Percentiles rank a stretch among this genome's conserved stretches.
Conservation (phyloP, 2,888 invertebrate species). For the Ischnura elegans region DNA sequence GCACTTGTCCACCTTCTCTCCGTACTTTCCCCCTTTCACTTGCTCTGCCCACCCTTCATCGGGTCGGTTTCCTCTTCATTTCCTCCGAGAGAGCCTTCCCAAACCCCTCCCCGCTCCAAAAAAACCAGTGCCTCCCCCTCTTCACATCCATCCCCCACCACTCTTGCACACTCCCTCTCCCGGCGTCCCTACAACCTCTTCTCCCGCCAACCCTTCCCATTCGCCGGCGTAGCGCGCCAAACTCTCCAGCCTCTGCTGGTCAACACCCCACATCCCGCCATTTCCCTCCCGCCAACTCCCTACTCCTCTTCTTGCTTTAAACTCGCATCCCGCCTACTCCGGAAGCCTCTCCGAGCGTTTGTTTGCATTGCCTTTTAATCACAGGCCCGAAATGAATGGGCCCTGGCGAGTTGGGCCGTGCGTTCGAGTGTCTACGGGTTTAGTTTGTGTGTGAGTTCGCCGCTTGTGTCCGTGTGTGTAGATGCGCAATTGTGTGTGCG, state of each 20-base stretch:
- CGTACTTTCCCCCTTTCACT: background rate
- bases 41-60: slow-evolving; percentile 6
- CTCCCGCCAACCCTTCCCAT: background rate
- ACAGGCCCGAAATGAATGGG: slow-evolving; percentile 59
- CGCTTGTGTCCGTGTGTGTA: background rate
- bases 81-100: too few species aligned
- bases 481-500: background rate
- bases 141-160: background rate
- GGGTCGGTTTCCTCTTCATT: background rate
- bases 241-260: background rate
- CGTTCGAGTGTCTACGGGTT: slow-evolving; percentile 8
- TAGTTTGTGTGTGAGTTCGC: background rate
- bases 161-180: too few species aligned
- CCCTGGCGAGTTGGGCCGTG: background rate
- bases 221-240: background rate
- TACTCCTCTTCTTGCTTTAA: background rate
- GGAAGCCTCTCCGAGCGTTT: background rate
- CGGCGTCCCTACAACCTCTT: too few species aligned
- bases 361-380: slow-evolving; percentile 65
- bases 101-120: background rate
- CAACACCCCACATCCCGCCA: background rate
- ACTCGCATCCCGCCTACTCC: background rate
- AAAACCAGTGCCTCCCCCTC: background rate
- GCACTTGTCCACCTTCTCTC: background rate
- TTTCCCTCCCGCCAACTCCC: background rate